Evolutionary conservation across 2,888 invertebrate genomes (phyloP).

Genomic region (Drosophila maculinotata): DNA sequence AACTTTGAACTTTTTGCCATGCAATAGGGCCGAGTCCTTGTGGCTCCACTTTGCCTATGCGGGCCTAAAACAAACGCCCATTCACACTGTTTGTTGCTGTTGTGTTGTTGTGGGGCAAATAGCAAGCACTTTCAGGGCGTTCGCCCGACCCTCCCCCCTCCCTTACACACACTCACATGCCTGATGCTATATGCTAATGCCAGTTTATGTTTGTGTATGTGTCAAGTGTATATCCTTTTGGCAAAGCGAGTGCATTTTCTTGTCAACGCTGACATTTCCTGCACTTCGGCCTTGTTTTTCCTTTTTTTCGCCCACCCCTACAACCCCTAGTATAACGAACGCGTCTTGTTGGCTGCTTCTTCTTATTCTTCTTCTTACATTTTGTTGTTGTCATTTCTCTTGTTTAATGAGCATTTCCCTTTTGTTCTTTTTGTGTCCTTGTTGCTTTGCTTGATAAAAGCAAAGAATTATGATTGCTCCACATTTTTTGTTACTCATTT

Average conservation of each 20-base stretch:
- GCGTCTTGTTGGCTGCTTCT: constrained; percentile 13
- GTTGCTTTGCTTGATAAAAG: constrained; percentile 45
- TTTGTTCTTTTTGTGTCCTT: constrained; percentile 35
- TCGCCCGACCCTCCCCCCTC: constrained; percentile 4
- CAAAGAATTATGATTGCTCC: constrained; percentile 64
- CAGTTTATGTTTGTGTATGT: constrained; percentile 45
- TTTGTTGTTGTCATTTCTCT: constrained; percentile 54
- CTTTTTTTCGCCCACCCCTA: constrained; percentile 9
- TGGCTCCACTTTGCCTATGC: constrained; percentile 42
- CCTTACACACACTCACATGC: constrained; percentile 1
- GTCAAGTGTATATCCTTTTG: constrained; percentile 73
- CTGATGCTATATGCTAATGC: constrained; percentile 62
- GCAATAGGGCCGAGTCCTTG: constrained; percentile 32
- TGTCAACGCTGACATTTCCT: constrained; percentile 78
- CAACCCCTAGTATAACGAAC: background rate
- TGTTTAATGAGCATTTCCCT: constrained; percentile 75
- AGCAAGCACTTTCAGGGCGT: constrained; percentile 33
- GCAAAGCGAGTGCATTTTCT: constrained; percentile 76
- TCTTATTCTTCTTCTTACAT: constrained; percentile 8
- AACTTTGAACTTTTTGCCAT: constrained; percentile 73
- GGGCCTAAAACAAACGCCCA: constrained; percentile 26
- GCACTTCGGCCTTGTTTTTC: constrained; percentile 76
- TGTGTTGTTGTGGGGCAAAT: constrained; percentile 27
- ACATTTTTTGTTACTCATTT: constrained; percentile 47
- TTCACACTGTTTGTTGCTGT: constrained; percentile 13